A percentile compares a stretch with the other conserved stretches of the same genome.
Evolutionary conservation across 2,888 invertebrate species (phyloP).

Genomic region (Cecidostiba fungosa): DNA sequence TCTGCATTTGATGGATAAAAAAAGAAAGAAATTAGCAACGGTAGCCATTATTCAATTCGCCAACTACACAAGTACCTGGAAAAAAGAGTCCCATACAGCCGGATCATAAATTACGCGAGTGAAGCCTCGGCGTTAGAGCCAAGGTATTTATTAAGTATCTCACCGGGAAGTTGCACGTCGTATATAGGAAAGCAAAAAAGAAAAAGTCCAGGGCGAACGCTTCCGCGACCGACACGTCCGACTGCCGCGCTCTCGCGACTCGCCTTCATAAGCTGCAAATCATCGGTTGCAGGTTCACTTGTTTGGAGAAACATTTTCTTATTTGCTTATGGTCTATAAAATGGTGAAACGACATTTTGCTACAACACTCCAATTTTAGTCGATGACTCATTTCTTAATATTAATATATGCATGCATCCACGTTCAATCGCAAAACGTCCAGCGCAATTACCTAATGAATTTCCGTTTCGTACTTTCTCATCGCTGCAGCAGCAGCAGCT

Average conservation of each 20-base stretch:
- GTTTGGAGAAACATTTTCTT: conserved; percentile 1
- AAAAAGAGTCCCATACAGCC: not conserved
- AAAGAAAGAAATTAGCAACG: not conserved
- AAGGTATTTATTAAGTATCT: conserved; percentile 4
- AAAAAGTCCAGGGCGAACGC: not conserved
- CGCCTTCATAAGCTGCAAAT: conserved; percentile 5
- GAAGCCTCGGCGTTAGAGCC: not conserved
- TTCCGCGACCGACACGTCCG: conserved; percentile 24
- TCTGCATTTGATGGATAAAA: no score
- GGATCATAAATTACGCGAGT: conserved; percentile 18
- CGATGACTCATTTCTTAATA: no score
- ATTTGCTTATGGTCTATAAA: no score
- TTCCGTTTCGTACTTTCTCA: conserved; percentile 1
- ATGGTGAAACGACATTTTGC: not conserved
- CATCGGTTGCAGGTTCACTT: conserved; percentile 7
- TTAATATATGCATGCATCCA: no score
- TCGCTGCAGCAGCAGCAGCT: no score
- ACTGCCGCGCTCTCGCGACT: not conserved
- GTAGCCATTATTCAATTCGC: not conserved
- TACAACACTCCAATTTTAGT: no score
- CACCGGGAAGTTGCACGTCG: conserved; percentile 18
- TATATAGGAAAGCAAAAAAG: not conserved
- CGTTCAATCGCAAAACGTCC: not conserved
- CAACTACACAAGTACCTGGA: not conserved
- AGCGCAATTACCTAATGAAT: conserved; percentile 4